phyloP scores from a whole-genome alignment of 2,888 invertebrate species.

The Watsonalla binaria region DNA sequence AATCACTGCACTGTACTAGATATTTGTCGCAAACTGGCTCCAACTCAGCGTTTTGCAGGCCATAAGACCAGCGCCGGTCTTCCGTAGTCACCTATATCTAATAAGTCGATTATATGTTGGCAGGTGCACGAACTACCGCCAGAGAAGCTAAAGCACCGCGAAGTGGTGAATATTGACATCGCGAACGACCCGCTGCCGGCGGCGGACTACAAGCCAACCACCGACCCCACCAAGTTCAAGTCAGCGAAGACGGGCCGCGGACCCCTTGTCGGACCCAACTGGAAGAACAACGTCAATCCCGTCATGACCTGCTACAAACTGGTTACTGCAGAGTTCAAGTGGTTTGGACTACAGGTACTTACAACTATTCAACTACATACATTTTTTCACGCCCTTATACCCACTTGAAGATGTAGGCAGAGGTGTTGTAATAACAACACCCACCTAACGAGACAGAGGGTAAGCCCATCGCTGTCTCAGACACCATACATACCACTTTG shows the following conservation, averaged over 20 bases:
- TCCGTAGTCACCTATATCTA: background rate
- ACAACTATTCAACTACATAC: background rate
- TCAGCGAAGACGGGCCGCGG: conserved; percentile 96
- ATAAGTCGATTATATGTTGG: conserved; percentile 11
- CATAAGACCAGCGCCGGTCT: too few relatives aligned
- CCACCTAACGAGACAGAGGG: too few relatives aligned
- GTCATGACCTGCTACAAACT: conserved; percentile 99
- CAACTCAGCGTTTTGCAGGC: too few relatives aligned
- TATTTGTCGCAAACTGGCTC: too few relatives aligned
- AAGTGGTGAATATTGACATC: conserved; percentile 96
- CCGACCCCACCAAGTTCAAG: conserved; percentile 84
- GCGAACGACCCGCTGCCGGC: conserved; percentile 91
- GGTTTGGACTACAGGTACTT: conserved; percentile 93
- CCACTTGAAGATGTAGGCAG: too few relatives aligned
- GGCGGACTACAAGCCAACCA: conserved; percentile 91
- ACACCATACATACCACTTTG: too few relatives aligned
- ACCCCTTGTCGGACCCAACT: conserved; percentile 87
- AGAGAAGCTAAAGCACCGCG: conserved; percentile 92
- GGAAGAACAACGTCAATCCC: conserved; percentile 88
- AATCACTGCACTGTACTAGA: too few relatives aligned
- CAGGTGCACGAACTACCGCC: conserved; percentile 95
- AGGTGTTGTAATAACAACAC: too few relatives aligned
- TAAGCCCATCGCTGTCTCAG: too few relatives aligned
- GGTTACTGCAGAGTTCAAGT: conserved; percentile 98
- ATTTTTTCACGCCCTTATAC: too few relatives aligned